A percentile compares a stretch with the other conserved stretches of the same genome.
Evolutionary conservation across 1,140 invertebrate species (phyloP).

Genomic region (Thaumetopoea pityocampa): DNA sequence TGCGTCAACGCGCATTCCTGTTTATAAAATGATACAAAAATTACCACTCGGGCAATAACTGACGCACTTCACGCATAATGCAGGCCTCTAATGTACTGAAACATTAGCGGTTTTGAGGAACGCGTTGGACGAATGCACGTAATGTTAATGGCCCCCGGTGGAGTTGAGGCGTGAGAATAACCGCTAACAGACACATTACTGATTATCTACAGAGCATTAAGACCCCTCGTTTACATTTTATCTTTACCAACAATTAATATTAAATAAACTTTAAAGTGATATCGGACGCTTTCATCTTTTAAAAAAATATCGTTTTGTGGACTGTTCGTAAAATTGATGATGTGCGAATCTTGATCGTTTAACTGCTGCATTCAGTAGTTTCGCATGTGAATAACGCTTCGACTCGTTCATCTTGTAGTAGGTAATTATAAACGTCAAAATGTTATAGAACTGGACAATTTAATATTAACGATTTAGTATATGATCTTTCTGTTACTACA

Average conservation of each 20-base stretch:
- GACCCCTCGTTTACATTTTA: conserved; percentile 11
- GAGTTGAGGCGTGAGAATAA: conserved; percentile 47
- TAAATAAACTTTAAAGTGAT: conserved; percentile 12
- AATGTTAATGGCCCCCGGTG: conserved; percentile 11
- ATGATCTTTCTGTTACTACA: no score
- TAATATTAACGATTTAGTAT: no score
- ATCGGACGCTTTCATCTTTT: conserved; percentile 12
- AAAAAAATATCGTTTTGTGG: no score
- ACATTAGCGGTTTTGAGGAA: conserved; percentile 20
- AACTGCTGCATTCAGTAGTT: no score
- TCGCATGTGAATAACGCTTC: no score
- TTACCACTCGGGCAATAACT: conserved; percentile 1
- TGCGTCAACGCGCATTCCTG: background rate
- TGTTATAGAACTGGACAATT: no score
- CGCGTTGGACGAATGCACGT: conserved; percentile 11
- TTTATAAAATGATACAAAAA: conserved; percentile 1
- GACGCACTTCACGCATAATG: conserved; percentile 8
- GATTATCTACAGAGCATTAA: conserved; percentile 60
- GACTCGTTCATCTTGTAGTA: no score
- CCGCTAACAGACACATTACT: conserved; percentile 48
- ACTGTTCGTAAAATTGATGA: no score
- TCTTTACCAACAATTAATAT: conserved; percentile 12
- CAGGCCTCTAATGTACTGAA: conserved; percentile 21
- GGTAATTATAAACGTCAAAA: no score
- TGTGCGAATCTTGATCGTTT: no score